phyloP scores from a whole-genome alignment of 2,888 invertebrate species.

The Mesoligia furuncula region DNA sequence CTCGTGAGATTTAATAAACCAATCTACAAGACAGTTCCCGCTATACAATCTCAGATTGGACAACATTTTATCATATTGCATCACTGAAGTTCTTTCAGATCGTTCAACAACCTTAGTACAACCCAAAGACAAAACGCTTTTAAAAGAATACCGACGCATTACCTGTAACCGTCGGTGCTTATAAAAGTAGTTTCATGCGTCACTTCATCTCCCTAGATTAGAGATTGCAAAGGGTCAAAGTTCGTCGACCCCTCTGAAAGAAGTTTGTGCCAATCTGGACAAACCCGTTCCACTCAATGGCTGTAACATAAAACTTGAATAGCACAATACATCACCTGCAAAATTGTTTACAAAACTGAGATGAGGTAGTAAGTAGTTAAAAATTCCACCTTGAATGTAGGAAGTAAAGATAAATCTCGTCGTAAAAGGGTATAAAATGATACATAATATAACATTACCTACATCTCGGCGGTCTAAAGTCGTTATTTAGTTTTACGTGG shows the following conservation, averaged over 20 bases:
- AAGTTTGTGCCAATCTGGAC: conserved; percentile 33
- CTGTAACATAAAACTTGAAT: conserved; percentile 13
- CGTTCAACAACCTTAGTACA: neutral
- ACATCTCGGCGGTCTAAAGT: conserved; percentile 49
- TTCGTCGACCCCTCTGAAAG: conserved; percentile 25
- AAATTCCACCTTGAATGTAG: conserved; percentile 4
- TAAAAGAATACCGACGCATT: conserved; percentile 5
- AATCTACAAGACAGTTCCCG: neutral
- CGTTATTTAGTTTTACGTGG: conserved; percentile 66
- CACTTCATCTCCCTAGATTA: conserved; percentile 38
- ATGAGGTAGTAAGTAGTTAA: neutral
- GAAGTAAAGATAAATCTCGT: conserved; percentile 22
- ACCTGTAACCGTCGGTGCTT: conserved; percentile 12
- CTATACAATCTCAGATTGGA: neutral
- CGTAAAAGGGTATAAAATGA: conserved; percentile 36
- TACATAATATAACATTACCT: conserved; percentile 44
- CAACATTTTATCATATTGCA: conserved; percentile 15
- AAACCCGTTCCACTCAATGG: conserved; percentile 41
- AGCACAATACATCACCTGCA: conserved; percentile 19
- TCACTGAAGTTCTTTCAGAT: neutral
- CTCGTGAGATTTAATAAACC: neutral
- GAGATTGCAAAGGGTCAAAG: conserved; percentile 49
- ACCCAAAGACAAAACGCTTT: neutral
- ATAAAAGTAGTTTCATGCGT: conserved; percentile 38
- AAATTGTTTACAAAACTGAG: conserved; percentile 18